Evolutionary conservation across 2,797 vertebrate genomes (phyloP).

Genomic region (Xyrichtys novacula): DNA sequence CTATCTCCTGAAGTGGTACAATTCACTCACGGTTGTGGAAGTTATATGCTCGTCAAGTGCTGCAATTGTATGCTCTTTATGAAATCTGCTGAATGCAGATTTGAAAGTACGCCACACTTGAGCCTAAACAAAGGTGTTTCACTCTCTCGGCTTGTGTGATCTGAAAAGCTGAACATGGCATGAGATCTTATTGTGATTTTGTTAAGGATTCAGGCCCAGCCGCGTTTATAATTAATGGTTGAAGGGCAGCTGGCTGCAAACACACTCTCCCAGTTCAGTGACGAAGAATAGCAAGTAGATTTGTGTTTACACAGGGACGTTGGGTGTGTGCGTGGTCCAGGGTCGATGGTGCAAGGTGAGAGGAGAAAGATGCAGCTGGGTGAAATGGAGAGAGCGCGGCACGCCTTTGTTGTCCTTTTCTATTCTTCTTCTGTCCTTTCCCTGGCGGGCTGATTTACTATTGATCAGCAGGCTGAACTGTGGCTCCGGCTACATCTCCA

Average conservation of each 20-base stretch:
- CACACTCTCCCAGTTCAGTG: conserved; percentile 26
- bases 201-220: conserved; percentile 16
- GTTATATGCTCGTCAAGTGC: conserved; percentile 11
- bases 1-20: conserved; percentile 3
- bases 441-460: conserved; percentile 71
- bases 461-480: conserved; percentile 69
- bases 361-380: conserved; percentile 49
- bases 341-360: conserved; percentile 59
- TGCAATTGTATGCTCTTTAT: conserved; percentile 15
- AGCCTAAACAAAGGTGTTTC: conserved; percentile 26
- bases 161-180: conserved; percentile 10
- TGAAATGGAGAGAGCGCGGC: conserved; percentile 49
- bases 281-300: conserved; percentile 50
- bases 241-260: conserved; percentile 40
- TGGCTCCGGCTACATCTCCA: conserved; percentile 40
- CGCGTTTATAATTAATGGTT: conserved; percentile 39
- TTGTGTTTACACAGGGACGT: conserved; percentile 53
- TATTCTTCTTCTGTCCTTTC: conserved; percentile 64
- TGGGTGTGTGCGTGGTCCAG: conserved; percentile 20
- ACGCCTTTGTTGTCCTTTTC: conserved; percentile 62
- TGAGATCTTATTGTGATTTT: conserved; percentile 33
- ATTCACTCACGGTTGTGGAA: conserved; percentile 7
- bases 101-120: conserved; percentile 31
- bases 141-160: conserved; percentile 9
- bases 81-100: conserved; percentile 24